Percentiles rank a stretch among this genome's conserved stretches.
These are phyloP conservation scores for Drosophila buzzatii DNA, from an alignment of 2,888 invertebrate species.

Conservation along the genomic window DNA sequence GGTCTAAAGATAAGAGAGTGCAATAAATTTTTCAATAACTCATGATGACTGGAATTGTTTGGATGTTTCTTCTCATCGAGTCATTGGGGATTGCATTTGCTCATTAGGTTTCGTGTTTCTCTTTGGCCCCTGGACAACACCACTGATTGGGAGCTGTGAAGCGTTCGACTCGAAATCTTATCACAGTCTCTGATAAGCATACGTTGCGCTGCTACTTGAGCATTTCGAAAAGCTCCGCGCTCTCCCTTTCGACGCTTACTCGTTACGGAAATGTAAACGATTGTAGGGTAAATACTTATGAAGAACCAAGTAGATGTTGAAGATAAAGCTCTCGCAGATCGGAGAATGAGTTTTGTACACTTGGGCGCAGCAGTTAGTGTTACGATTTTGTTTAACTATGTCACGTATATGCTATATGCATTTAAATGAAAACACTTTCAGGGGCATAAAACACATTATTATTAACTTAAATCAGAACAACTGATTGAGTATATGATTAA, in stretches of 20 bases:
- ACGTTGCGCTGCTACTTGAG: constrained; percentile 30
- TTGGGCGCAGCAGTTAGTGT: constrained; percentile 34
- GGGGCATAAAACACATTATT: not conserved
- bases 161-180: constrained; percentile 44
- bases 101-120: not conserved
- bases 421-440: not conserved
- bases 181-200: constrained; percentile 48
- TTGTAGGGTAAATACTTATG: constrained; percentile 14
- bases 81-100: constrained; percentile 34
- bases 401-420: not conserved
- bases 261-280: constrained; percentile 37
- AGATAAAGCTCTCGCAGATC: constrained; percentile 33
- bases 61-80: constrained; percentile 12
- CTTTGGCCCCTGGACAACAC: constrained; percentile 3
- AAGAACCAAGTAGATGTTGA: constrained; percentile 9
- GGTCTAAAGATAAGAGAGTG: not conserved
- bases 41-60: not conserved
- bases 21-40: not conserved
- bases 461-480: not conserved
- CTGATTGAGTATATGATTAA: not conserved
- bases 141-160: constrained; percentile 26
- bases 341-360: constrained; percentile 14
- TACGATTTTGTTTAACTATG: constrained; percentile 6
- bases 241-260: not conserved
- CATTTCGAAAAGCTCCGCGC: constrained; percentile 36